A percentile compares a stretch with the other conserved stretches of the same genome.
Conservation (phyloP, 2,888 invertebrate genomes). For the Tridacna gigas region DNA sequence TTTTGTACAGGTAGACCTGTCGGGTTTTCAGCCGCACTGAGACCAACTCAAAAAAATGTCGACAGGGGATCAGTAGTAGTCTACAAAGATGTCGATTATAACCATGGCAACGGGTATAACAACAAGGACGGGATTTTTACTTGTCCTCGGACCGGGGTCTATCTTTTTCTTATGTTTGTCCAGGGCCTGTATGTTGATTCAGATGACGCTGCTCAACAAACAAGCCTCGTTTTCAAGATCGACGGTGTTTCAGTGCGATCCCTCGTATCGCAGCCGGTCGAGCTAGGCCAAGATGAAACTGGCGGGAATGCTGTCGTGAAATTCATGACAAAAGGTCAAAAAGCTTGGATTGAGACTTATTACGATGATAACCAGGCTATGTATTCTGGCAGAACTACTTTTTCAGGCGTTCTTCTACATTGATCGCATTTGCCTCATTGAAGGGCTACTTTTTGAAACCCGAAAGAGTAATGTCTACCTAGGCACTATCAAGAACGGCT, state of each 20-base stretch:
- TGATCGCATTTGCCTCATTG: background rate
- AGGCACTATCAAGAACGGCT: too few species aligned
- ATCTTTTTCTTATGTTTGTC: constrained; percentile 13
- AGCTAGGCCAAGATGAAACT: constrained; percentile 8
- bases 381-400: constrained; percentile 6
- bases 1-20: background rate
- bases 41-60: background rate
- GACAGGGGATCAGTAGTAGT: background rate
- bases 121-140: constrained; percentile 4
- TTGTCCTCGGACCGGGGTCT: constrained; percentile 16
- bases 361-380: constrained; percentile 13
- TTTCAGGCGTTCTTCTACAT: constrained; percentile 2
- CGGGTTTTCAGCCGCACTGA: constrained; percentile 9
- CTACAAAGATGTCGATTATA: constrained; percentile 2
- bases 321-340: background rate
- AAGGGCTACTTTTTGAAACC: too few species aligned
- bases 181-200: constrained; percentile 4
- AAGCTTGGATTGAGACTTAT: constrained; percentile 17
- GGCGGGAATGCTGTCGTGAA: constrained; percentile 6
- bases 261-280: constrained; percentile 1
- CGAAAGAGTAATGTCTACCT: too few species aligned
- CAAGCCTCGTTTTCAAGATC: constrained; percentile 14
- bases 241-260: background rate
- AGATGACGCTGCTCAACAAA: constrained; percentile 12
- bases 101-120: background rate